These are phyloP conservation scores for Papilio glaucus DNA, from an alignment of 1,140 invertebrate genomes.

Conservation along the genomic window DNA sequence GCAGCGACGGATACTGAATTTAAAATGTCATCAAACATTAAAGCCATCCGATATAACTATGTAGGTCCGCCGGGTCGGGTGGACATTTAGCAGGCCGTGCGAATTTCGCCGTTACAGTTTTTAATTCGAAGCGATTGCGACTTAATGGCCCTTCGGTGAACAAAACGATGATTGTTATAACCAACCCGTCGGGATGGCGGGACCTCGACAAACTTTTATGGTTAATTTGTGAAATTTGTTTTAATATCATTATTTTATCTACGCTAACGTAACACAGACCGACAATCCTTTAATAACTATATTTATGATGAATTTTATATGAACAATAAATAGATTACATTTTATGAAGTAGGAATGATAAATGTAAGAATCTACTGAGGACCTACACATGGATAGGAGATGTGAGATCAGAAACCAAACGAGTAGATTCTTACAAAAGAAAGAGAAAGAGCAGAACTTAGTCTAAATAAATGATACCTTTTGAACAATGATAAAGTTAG, in stretches of 20 bases:
- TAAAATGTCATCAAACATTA: slow-evolving; percentile 30
- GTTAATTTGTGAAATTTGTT: not conserved
- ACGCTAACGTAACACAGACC: not conserved
- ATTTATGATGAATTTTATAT: too few species aligned
- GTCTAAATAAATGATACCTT: too few species aligned
- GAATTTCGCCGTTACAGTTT: slow-evolving; percentile 19
- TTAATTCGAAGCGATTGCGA: slow-evolving; percentile 25
- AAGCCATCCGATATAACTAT: not conserved
- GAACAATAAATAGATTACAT: too few species aligned
- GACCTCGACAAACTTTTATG: not conserved
- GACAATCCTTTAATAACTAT: not conserved
- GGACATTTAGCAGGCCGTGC: slow-evolving; percentile 17
- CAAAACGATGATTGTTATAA: slow-evolving; percentile 27
- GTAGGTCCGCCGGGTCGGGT: not conserved
- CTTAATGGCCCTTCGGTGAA: slow-evolving; percentile 14
- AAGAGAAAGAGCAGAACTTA: too few species aligned
- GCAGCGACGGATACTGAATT: slow-evolving; percentile 8
- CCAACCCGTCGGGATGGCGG: not conserved
- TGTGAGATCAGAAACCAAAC: too few species aligned
- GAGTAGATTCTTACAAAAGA: too few species aligned
- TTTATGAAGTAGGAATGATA: too few species aligned
- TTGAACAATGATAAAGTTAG: too few species aligned
- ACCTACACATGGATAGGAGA: too few species aligned
- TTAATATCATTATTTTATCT: not conserved
- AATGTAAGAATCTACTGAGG: too few species aligned